These are phyloP conservation scores for Balearica regulorum DNA, from an alignment of 2,797 vertebrate species.

Conservation along the genomic window DNA sequence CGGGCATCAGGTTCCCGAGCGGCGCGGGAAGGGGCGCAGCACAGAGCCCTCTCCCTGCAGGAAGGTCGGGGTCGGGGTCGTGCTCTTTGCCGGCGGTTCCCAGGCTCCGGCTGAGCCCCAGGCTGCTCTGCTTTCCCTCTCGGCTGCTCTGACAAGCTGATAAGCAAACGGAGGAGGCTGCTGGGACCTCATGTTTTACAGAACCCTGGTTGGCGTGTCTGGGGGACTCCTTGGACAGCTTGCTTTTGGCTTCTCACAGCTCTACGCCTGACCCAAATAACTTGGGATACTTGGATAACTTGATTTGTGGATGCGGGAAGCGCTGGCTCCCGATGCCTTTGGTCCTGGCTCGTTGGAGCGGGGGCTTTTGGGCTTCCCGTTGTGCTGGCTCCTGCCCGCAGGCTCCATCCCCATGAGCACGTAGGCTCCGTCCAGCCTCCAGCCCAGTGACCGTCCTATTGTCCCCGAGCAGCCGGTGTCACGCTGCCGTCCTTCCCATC, in stretches of 20 bases:
- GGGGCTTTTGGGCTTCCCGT: not conserved
- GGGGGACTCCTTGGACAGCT: not conserved
- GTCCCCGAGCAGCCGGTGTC: accelerated
- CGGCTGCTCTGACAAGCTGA: not conserved
- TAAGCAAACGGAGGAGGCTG: not conserved
- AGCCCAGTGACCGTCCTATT: not conserved
- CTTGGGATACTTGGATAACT: not conserved
- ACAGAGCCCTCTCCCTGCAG: not conserved
- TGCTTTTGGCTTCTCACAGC: not conserved
- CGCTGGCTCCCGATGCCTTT: not conserved
- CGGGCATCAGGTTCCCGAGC: not conserved
- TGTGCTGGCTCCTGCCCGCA: not conserved
- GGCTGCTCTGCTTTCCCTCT: not conserved
- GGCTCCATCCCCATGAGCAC: not conserved
- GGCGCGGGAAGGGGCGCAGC: not conserved
- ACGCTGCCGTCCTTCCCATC: not conserved
- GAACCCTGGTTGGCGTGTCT: not conserved
- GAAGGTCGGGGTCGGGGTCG: not conserved
- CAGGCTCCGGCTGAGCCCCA: not conserved
- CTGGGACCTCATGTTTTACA: not conserved
- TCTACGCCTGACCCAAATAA: not conserved
- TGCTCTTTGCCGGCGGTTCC: not conserved
- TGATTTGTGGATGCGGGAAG: not conserved
- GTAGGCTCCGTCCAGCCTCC: not conserved
- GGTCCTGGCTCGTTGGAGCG: not conserved